Conservation (phyloP, 2,113 vertebrate species). For the Orcinus orca region DNA sequence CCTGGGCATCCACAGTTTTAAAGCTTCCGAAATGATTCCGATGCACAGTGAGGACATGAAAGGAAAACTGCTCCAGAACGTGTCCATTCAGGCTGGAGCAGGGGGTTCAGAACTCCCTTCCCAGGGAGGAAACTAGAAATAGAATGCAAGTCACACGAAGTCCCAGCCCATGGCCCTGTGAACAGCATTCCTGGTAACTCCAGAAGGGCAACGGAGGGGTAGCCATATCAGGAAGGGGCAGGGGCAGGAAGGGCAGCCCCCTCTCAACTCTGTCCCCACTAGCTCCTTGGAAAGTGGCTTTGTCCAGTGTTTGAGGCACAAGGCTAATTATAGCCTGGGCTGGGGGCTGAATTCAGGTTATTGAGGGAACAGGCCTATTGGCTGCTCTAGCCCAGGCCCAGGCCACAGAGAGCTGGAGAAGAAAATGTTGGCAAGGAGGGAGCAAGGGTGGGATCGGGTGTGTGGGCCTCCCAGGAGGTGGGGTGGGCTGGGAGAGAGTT, state of each 20-base stretch:
- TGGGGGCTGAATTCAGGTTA: conserved; percentile 71
- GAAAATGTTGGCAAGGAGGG: background rate
- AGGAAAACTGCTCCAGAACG: background rate
- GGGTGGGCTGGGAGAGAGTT: background rate
- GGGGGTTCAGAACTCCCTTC: background rate
- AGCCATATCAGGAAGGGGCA: conserved; percentile 61
- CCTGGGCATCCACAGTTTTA: background rate
- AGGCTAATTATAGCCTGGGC: conserved; percentile 70
- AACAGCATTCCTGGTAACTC: conserved; percentile 50
- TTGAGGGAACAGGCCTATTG: conserved; percentile 52
- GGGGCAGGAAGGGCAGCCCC: conserved; percentile 65
- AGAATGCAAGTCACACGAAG: conserved; percentile 32
- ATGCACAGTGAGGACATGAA: background rate
- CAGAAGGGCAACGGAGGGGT: conserved; percentile 58
- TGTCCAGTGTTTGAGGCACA: conserved; percentile 69
- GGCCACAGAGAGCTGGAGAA: background rate
- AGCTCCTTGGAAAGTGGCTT: conserved; percentile 67
- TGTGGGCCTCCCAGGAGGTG: background rate
- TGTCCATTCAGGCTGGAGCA: background rate
- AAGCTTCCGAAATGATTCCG: background rate
- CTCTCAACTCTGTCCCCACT: conserved; percentile 34
- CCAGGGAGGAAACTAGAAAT: conserved; percentile 48
- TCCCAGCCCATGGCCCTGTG: background rate
- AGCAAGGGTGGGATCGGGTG: background rate
- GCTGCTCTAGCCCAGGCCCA: background rate